Percentiles rank a stretch among this genome's conserved stretches.
Evolutionary conservation across 2,113 vertebrate genomes (phyloP).

Genomic region (Sialia sialis): DNA sequence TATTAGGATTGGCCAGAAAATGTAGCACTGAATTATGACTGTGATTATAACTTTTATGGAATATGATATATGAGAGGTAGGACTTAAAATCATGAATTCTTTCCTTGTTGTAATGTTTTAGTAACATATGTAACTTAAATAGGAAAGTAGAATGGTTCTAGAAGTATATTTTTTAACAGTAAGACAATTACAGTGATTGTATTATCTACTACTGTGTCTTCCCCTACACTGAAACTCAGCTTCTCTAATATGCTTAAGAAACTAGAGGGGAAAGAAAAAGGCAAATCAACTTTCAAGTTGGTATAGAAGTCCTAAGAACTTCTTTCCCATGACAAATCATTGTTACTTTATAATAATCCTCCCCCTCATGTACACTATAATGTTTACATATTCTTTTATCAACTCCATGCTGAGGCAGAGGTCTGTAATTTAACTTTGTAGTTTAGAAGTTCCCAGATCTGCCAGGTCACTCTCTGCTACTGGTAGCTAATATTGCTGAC

Average conservation of each 20-base stretch:
- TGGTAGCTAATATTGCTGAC: slow-evolving; percentile 38
- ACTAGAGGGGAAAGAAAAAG: not conserved
- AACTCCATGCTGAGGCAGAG: not conserved
- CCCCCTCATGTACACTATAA: not conserved
- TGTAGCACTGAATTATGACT: not conserved
- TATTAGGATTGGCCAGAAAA: not conserved
- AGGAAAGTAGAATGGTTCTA: not conserved
- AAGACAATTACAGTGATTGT: not conserved
- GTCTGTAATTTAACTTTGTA: slow-evolving; percentile 33
- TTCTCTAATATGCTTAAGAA: not conserved
- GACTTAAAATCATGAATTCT: not conserved
- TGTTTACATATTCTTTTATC: not conserved
- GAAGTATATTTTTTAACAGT: not conserved
- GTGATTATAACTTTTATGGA: not conserved
- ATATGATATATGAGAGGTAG: not conserved
- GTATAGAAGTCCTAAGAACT: not conserved
- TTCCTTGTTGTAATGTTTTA: not conserved
- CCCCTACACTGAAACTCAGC: not conserved
- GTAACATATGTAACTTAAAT: not conserved
- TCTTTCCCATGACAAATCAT: not conserved
- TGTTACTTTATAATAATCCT: not conserved
- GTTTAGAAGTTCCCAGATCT: not conserved
- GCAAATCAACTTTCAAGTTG: not conserved
- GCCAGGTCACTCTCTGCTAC: not conserved
- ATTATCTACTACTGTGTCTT: not conserved